Base-by-base conservation (phyloP, 92 coral and sea anemone species). In the Paragorgia papillata region DNA sequence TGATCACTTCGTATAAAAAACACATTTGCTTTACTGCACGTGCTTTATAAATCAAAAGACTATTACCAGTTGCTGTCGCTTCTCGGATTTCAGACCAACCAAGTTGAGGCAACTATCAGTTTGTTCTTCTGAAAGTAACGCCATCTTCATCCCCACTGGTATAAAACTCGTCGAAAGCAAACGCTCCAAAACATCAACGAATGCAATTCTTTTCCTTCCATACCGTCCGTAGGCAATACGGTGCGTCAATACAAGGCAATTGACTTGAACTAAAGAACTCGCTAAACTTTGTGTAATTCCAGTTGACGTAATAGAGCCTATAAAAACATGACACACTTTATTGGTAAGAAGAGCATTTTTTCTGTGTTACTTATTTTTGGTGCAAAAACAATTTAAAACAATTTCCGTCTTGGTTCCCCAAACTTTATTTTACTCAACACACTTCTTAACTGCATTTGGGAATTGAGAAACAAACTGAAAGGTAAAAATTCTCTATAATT, bases 251-350 rank as follows among this genome's bases (percentile, higher is more conserved):
- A 95, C 88, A 27, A 95, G 73, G 68, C 99, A 95, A 82, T 95
- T 95, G 73, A 91, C 66, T 79, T 95, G 95, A 15, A 95, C 85
- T 49, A 95, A 77, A 20, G 97, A 95, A 67, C 90, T 86, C 35
- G 41, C 37, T 58, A 71, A 55, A 71, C 64, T 50, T 25, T 70
- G 62, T 6, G 62, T 32, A 14, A 58, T 34, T 1, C 19, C 26
- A 17, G 78, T 49, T 25, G 49, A 12, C 2, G 29, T 1, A 9
- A 27, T 32, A 0, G 35, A 31, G 39, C 26, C 78, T 71, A 34
- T n/a, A n/a, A n/a, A n/a, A n/a, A n/a, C n/a, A n/a, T n/a, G n/a
- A n/a, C n/a, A n/a, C n/a, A n/a, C n/a, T n/a, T n/a, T n/a, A n/a
- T n/a, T n/a, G n/a, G n/a, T n/a, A n/a, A n/a, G n/a, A n/a, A n/a